These are phyloP conservation scores for Typhlichthys subterraneus DNA, from an alignment of 2,797 vertebrate species.

Conservation along the genomic window DNA sequence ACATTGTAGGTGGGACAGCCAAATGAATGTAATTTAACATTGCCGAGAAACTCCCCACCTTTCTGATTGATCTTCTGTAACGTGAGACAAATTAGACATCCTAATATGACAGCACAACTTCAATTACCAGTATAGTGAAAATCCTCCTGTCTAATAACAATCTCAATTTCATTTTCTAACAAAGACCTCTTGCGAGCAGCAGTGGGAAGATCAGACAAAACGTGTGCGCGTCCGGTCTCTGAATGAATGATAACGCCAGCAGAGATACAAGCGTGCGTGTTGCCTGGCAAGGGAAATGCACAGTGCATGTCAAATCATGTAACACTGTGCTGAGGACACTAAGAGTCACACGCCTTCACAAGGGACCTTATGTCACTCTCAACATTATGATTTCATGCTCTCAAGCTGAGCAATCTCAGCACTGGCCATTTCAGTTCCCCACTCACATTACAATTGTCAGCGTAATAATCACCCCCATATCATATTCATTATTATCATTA, in stretches of 20 bases:
- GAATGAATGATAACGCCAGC: conserved; percentile 74
- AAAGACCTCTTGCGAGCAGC: conserved; percentile 55
- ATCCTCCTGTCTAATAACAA: conserved; percentile 68
- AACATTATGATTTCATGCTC: conserved; percentile 21
- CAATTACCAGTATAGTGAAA: conserved; percentile 62
- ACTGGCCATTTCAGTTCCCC: background rate
- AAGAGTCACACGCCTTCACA: conserved; percentile 53
- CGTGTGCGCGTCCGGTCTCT: conserved; percentile 52
- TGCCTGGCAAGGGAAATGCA: conserved; percentile 61
- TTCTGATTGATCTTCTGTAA: conserved; percentile 51
- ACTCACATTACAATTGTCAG: conserved; percentile 10
- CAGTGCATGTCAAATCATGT: conserved; percentile 64
- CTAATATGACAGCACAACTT: conserved; percentile 63
- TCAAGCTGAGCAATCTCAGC: background rate
- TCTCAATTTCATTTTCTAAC: conserved; percentile 57
- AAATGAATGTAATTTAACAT: conserved; percentile 30
- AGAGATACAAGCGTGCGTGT: conserved; percentile 58
- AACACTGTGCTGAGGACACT: conserved; percentile 50
- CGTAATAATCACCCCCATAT: background rate
- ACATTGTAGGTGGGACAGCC: conserved; percentile 20
- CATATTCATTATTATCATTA: conserved; percentile 24
- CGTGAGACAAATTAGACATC: conserved; percentile 66
- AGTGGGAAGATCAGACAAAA: conserved; percentile 58
- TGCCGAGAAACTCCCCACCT: conserved; percentile 29
- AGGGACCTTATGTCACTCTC: conserved; percentile 32